These are phyloP conservation scores for Zaprionus africanus DNA, from an alignment of 1,140 invertebrate genomes.

Conservation along the genomic window DNA sequence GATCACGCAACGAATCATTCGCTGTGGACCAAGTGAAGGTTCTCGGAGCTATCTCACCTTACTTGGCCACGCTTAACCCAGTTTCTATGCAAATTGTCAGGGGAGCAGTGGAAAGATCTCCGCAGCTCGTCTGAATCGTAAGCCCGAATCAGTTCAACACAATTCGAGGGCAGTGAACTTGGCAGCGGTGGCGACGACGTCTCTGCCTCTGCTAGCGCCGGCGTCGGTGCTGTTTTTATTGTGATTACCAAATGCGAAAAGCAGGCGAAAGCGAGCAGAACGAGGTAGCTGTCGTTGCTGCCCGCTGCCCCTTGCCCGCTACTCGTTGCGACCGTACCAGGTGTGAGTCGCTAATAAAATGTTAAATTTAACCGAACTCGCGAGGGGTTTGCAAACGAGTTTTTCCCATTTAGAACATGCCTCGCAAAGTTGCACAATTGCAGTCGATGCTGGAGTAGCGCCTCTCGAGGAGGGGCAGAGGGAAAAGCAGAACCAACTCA, in stretches of 20 bases:
- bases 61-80: conserved; percentile 71
- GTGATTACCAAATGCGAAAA: conserved; percentile 75
- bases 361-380: conserved; percentile 64
- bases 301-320: neutral
- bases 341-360: conserved; percentile 62
- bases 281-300: conserved; percentile 1
- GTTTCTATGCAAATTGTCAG: conserved; percentile 54
- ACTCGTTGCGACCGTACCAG: conserved; percentile 35
- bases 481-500: conserved; percentile 1
- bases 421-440: conserved; percentile 72
- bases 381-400: conserved; percentile 68
- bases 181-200: conserved; percentile 45
- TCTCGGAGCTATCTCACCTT: conserved; percentile 11
- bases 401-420: conserved; percentile 64
- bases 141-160: conserved; percentile 51
- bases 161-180: conserved; percentile 62
- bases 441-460: conserved; percentile 31
- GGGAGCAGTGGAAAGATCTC: conserved; percentile 17
- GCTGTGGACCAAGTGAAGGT: neutral
- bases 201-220: conserved; percentile 55
- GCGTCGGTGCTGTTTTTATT: conserved; percentile 30
- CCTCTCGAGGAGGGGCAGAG: neutral
- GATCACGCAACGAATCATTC: conserved; percentile 20
- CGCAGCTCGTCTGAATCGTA: conserved; percentile 20
- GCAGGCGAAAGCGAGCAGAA: conserved; percentile 68